Evolutionary conservation across 2,888 invertebrate species (phyloP).

Genomic region (Amaurobius ferox): DNA sequence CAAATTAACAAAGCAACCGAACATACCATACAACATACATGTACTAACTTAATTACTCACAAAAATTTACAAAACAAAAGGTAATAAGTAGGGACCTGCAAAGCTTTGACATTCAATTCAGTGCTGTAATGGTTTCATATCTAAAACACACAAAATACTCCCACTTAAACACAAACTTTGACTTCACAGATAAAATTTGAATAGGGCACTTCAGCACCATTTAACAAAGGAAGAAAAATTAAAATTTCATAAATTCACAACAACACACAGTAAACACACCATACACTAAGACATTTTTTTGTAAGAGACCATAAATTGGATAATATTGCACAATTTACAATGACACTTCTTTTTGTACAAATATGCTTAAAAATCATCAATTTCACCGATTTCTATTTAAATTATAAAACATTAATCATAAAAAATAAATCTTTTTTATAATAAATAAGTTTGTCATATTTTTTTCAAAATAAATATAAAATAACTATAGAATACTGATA

Average conservation of each 20-base stretch:
- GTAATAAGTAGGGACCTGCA: constrained; percentile 37
- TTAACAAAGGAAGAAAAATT: neutral
- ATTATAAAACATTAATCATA: no score
- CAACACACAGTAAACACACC: neutral
- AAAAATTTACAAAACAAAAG: constrained; percentile 69
- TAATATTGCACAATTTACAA: constrained; percentile 4
- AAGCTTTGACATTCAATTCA: constrained; percentile 8
- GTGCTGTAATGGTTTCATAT: neutral
- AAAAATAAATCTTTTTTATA: no score
- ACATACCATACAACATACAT: constrained; percentile 72
- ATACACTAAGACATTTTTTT: neutral
- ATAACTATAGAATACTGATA: no score
- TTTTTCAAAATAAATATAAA: no score
- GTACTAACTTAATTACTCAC: constrained; percentile 62
- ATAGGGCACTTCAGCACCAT: neutral
- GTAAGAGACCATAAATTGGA: neutral
- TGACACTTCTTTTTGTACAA: no score
- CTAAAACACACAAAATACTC: neutral
- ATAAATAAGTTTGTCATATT: no score
- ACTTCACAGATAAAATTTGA: neutral
- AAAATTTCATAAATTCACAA: neutral
- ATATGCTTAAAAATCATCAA: no score
- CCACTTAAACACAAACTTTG: no score
- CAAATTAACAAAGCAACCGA: constrained; percentile 72
- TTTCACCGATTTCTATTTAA: no score